A percentile compares a stretch with the other conserved stretches of the same genome.
Evolutionary conservation across 2,113 vertebrate species (phyloP).

Genomic region (Carlito syrichta): DNA sequence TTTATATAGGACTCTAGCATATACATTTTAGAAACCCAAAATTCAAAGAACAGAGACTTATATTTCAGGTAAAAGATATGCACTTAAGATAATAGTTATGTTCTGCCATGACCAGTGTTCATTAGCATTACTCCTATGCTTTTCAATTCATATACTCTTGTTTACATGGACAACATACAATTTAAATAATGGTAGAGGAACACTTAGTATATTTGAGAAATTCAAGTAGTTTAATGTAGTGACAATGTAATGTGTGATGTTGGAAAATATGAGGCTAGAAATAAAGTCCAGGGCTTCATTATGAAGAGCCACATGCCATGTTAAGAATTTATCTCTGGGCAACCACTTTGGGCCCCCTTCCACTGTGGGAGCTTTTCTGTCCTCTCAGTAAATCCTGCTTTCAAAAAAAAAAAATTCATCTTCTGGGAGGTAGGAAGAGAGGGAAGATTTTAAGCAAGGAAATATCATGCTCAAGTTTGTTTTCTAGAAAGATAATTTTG

Average conservation of each 20-base stretch:
- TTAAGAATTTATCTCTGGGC: not conserved
- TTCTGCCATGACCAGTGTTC: not conserved
- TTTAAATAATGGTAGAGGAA: not conserved
- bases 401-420: too few species aligned
- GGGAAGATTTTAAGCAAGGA: not conserved
- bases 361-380: too few species aligned
- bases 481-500: not conserved
- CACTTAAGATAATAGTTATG: not conserved
- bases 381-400: too few species aligned
- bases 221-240: not conserved
- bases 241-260: not conserved
- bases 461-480: not conserved
- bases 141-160: not conserved
- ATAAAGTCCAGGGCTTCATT: not conserved
- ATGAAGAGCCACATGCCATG: not conserved
- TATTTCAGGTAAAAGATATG: not conserved
- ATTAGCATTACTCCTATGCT: not conserved
- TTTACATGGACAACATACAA: not conserved
- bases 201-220: not conserved
- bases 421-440: not conserved
- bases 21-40: slow-evolving; percentile 17
- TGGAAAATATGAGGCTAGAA: not conserved
- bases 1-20: not conserved
- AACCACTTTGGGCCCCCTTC: too few species aligned
- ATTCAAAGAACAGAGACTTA: not conserved